Conservation (phyloP, 1,140 invertebrate species). For the Ceratina australensis region DNA sequence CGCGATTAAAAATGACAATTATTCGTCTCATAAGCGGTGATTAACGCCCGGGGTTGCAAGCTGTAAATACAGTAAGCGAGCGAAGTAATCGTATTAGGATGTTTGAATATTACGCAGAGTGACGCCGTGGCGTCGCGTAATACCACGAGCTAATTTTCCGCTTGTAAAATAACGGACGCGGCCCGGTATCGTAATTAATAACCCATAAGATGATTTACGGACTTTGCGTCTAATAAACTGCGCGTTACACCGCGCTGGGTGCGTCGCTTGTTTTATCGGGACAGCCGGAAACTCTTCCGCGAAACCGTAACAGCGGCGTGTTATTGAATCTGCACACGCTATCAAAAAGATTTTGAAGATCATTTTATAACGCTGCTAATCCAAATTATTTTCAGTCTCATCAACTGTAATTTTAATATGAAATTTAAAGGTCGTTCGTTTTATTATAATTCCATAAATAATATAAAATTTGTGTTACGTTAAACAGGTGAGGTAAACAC, state of each 20-base stretch:
- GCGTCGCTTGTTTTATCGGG: constrained; percentile 20
- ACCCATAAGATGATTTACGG: constrained; percentile 51
- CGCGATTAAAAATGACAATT: background rate
- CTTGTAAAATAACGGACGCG: constrained; percentile 37
- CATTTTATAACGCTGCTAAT: too few species aligned
- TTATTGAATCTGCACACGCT: constrained; percentile 8
- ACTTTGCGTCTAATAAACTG: constrained; percentile 47
- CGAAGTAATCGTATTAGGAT: constrained; percentile 40
- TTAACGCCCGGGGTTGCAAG: background rate
- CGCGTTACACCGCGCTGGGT: constrained; percentile 8
- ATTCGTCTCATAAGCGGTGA: background rate
- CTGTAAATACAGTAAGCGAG: background rate
- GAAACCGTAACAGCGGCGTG: constrained; percentile 5
- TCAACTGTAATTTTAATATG: too few species aligned
- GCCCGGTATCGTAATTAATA: constrained; percentile 48
- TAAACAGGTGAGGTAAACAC: background rate
- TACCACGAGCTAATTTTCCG: constrained; percentile 48
- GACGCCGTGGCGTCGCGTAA: constrained; percentile 37
- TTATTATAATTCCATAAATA: too few species aligned
- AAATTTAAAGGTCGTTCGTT: too few species aligned
- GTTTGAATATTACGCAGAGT: constrained; percentile 24
- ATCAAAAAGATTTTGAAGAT: background rate
- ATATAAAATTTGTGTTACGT: too few species aligned
- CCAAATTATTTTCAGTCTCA: too few species aligned
- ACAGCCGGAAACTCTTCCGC: constrained; percentile 25